phyloP scores from a whole-genome alignment of 1,140 invertebrate species.

The Drosophila equinoxialis region DNA sequence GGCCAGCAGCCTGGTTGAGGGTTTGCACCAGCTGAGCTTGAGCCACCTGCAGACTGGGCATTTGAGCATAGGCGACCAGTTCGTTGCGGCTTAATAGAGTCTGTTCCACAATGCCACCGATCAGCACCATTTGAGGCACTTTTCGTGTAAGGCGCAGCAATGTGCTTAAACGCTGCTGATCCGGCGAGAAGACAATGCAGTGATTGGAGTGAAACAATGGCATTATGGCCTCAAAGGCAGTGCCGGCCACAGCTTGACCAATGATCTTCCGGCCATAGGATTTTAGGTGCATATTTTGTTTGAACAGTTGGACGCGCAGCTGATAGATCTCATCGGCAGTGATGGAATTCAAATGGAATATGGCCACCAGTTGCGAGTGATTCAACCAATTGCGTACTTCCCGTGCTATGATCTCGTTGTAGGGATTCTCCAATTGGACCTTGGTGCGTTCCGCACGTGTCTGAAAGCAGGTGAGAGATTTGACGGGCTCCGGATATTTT shows the following conservation, averaged over 20 bases:
- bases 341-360: slow-evolving; percentile 89
- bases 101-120: slow-evolving; percentile 88
- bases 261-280: slow-evolving; percentile 86
- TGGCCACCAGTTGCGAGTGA: slow-evolving; percentile 87
- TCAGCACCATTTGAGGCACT: slow-evolving; percentile 86
- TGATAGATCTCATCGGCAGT: slow-evolving; percentile 85
- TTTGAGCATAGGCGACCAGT: slow-evolving; percentile 86
- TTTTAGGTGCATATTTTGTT: slow-evolving; percentile 87
- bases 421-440: slow-evolving; percentile 85
- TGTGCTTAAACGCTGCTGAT: slow-evolving; percentile 84
- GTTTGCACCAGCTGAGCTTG: slow-evolving; percentile 87
- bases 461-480: slow-evolving; percentile 60
- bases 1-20: slow-evolving; percentile 86
- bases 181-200: slow-evolving; percentile 87
- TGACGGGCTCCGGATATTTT: slow-evolving; percentile 60
- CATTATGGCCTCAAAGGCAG: slow-evolving; percentile 86
- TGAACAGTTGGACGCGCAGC: slow-evolving; percentile 85
- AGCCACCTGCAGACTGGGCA: slow-evolving; percentile 86
- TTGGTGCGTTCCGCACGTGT: slow-evolving; percentile 41
- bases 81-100: slow-evolving; percentile 87
- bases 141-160: slow-evolving; percentile 86
- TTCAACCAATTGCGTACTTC: slow-evolving; percentile 88
- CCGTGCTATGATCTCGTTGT: slow-evolving; percentile 87
- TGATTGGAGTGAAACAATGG: slow-evolving; percentile 85
- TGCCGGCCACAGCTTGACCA: slow-evolving; percentile 85